Conservation (phyloP, 2,113 vertebrate species). For the Rhinolophus ferrumequinum region DNA sequence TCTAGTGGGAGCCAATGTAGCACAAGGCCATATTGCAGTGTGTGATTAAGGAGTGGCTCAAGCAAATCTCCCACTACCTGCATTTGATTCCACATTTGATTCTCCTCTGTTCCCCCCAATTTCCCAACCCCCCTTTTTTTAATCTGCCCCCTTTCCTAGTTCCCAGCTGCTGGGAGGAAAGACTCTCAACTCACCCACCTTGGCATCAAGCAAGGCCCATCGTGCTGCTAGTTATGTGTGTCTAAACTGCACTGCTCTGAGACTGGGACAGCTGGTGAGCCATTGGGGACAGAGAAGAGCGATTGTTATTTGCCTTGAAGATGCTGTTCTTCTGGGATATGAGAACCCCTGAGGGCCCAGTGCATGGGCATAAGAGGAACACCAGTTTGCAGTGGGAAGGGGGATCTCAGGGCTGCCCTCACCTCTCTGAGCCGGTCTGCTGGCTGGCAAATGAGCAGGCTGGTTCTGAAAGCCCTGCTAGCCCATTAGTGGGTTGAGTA, state of each 20-base stretch:
- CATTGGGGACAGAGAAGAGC: neutral
- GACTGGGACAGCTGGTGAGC: neutral
- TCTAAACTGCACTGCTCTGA: fast-evolving
- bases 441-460: neutral
- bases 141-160: neutral
- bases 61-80: neutral
- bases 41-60: too few species aligned
- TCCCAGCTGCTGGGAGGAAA: neutral
- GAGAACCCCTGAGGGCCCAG: neutral
- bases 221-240: too few species aligned
- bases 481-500: too few species aligned
- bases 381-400: neutral
- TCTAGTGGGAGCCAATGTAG: fast-evolving
- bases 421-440: neutral
- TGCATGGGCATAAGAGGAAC: neutral
- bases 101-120: neutral
- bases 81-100: neutral
- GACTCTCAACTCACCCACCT: neutral
- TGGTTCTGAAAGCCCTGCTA: neutral
- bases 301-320: too few species aligned
- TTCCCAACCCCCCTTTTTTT: neutral
- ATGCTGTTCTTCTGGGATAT: neutral
- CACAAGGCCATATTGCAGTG: fast-evolving
- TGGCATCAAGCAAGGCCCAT: neutral
- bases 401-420: neutral